A percentile compares a stretch with the other conserved stretches of the same genome.
These are phyloP conservation scores for Anagrus nilaparvatae DNA, from an alignment of 1,140 invertebrate species.

Conservation along the genomic window DNA sequence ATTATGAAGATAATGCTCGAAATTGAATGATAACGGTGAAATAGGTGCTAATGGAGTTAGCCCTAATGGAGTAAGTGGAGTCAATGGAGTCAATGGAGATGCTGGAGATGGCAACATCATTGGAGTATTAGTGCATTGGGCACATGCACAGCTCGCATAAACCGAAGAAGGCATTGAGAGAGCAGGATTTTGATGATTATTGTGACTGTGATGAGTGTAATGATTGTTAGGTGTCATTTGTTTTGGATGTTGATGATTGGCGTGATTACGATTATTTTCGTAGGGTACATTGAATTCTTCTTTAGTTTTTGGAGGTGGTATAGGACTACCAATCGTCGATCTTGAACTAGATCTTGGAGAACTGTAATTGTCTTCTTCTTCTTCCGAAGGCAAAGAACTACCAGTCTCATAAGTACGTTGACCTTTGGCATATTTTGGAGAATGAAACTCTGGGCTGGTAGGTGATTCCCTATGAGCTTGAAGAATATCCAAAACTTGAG, in stretches of 20 bases:
- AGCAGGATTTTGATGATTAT: conserved; percentile 17
- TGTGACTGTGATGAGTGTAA: conserved; percentile 16
- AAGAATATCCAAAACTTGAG: conserved; percentile 63
- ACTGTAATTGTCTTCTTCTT: conserved; percentile 36
- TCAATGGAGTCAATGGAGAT: conserved; percentile 45
- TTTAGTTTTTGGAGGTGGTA: conserved; percentile 24
- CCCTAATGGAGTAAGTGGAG: conserved; percentile 50
- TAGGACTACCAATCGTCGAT: conserved; percentile 22
- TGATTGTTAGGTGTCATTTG: conserved; percentile 24
- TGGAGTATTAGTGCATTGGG: conserved; percentile 28
- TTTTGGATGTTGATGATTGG: conserved; percentile 15
- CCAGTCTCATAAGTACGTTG: conserved; percentile 40
- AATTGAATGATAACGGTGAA: conserved; percentile 47
- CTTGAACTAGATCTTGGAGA: conserved; percentile 31
- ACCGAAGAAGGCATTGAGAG: conserved; percentile 18
- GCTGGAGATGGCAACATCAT: conserved; percentile 36
- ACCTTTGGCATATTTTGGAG: too few species aligned
- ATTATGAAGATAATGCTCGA: conserved; percentile 60
- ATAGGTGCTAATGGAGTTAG: conserved; percentile 46
- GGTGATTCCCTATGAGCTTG: conserved; percentile 40
- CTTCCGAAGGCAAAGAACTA: conserved; percentile 29
- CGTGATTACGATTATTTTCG: conserved; percentile 16
- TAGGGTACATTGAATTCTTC: conserved; percentile 18
- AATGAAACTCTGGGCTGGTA: conserved; percentile 20
- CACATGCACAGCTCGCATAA: conserved; percentile 30